Conservation (phyloP, 2,797 vertebrate species). For the Remorina albescens region DNA sequence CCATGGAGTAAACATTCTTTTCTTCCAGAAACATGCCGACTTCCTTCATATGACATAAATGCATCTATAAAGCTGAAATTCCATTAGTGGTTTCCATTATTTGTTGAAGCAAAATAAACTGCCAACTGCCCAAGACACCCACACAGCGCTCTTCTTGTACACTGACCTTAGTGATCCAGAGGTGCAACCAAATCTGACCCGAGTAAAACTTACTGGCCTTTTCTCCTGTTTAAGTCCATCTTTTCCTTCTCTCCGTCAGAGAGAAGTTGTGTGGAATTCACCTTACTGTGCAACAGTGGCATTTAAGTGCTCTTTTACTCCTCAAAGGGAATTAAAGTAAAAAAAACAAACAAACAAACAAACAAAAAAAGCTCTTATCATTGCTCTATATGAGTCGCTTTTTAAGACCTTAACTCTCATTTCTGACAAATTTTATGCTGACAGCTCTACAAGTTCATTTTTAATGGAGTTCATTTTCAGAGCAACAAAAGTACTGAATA, state of each 20-base stretch:
- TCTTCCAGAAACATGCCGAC: neutral
- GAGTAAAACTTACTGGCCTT: neutral
- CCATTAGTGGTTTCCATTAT: neutral
- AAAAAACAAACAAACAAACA: neutral
- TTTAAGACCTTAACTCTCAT: constrained; percentile 44
- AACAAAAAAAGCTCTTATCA: constrained; percentile 44
- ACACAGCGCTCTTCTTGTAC: constrained; percentile 6
- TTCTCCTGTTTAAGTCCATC: neutral
- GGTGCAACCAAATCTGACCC: constrained; percentile 10
- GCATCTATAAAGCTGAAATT: neutral
- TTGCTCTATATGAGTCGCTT: constrained; percentile 26
- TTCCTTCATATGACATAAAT: neutral
- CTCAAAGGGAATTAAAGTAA: constrained; percentile 45
- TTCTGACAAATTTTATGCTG: constrained; percentile 50
- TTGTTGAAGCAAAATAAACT: constrained; percentile 28
- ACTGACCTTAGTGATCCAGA: neutral
- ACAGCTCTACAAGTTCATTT: constrained; percentile 55
- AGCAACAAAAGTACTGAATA: constrained; percentile 68
- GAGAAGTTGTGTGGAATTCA: constrained; percentile 10
- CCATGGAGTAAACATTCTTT: no score
- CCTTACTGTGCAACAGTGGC: constrained; percentile 21
- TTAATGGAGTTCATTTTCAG: constrained; percentile 60
- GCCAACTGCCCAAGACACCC: constrained; percentile 2
- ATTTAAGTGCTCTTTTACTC: constrained; percentile 50
- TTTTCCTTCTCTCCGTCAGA: constrained; percentile 9